Evolutionary conservation across 2,113 vertebrate species (phyloP).

Genomic region (Gadus chalcogrammus): DNA sequence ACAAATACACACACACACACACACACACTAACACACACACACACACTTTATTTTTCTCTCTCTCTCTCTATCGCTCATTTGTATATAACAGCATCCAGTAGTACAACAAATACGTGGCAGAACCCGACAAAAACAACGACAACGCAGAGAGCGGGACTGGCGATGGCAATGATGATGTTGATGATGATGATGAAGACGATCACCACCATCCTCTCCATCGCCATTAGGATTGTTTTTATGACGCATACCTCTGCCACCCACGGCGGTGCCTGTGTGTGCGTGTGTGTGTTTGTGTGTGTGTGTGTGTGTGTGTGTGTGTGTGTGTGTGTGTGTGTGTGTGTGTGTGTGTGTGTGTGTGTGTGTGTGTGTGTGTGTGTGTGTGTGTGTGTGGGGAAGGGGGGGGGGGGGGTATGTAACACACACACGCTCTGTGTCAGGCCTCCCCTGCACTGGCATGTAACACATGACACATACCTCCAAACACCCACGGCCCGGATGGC

Average conservation of each 20-base stretch:
- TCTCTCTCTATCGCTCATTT: neutral
- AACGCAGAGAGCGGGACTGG: conserved; percentile 52
- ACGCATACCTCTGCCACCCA: conserved; percentile 71
- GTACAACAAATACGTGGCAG: too few relatives aligned
- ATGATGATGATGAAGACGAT: conserved; percentile 39
- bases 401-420: neutral
- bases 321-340: conserved; percentile 8
- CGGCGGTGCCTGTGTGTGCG: conserved; percentile 61
- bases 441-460: conserved; percentile 70
- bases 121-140: conserved; percentile 19
- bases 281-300: too few relatives aligned
- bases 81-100: too few relatives aligned
- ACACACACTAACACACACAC: conserved; percentile 27
- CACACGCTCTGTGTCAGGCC: conserved; percentile 69
- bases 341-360: conserved; percentile 31
- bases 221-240: conserved; percentile 62
- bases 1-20: conserved; percentile 20
- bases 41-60: neutral
- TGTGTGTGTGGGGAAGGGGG: conserved; percentile 39
- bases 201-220: neutral
- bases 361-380: too few relatives aligned
- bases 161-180: conserved; percentile 44
- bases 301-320: too few relatives aligned
- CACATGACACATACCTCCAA: conserved; percentile 67
- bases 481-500: conserved; percentile 71